phyloP scores from a whole-genome alignment of 1,140 invertebrate genomes.

The Penaeus japonicus region DNA sequence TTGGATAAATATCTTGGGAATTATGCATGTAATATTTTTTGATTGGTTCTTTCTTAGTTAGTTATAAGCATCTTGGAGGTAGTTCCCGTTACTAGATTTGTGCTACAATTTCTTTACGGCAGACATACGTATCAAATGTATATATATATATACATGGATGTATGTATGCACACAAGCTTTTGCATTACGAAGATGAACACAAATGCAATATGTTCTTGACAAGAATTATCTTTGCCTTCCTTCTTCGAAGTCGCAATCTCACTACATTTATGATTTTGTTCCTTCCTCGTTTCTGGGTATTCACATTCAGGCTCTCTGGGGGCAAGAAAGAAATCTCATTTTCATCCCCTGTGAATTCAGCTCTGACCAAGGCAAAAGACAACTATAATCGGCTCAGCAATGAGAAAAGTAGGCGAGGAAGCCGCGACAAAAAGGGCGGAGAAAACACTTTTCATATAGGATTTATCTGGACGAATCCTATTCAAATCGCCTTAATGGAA shows the following conservation, averaged over 20 bases:
- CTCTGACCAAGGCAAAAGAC: neutral
- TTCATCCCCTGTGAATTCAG: neutral
- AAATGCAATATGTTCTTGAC: too few species aligned
- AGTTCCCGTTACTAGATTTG: too few species aligned
- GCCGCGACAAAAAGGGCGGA: neutral
- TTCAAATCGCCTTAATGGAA: constrained; percentile 33
- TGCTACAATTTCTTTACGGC: too few species aligned
- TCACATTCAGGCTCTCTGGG: neutral
- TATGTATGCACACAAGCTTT: neutral
- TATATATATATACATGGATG: neutral
- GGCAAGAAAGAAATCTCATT: neutral
- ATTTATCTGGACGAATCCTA: constrained; percentile 10
- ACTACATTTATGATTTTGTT: neutral
- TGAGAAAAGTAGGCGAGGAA: neutral
- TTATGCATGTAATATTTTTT: too few species aligned
- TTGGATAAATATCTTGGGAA: too few species aligned
- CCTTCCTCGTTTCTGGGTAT: neutral
- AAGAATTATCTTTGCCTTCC: neutral
- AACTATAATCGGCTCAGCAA: neutral
- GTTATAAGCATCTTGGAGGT: too few species aligned
- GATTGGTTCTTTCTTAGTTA: too few species aligned
- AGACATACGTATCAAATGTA: too few species aligned
- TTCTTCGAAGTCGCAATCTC: neutral
- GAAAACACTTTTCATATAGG: constrained; percentile 15
- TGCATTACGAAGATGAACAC: too few species aligned